Percentiles rank a stretch among this genome's conserved stretches.
Conservation (phyloP, 53 echinoderm and acorn worm species). For the Echinarachnius parma region DNA sequence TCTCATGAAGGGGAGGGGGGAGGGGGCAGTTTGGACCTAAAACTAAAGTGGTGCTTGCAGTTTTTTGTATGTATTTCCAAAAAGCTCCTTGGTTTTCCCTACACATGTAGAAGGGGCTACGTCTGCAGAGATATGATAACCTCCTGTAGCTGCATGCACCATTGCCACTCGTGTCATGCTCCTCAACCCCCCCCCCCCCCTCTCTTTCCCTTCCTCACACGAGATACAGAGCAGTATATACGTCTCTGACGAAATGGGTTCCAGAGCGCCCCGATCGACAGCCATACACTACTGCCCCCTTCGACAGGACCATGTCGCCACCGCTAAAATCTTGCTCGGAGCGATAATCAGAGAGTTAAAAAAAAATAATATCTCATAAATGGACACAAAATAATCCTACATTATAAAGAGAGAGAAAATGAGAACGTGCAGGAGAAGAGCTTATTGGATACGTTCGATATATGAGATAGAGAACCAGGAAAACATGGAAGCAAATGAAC, state of each 20-base stretch:
- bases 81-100: no score
- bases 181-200: neutral
- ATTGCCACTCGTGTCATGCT: neutral
- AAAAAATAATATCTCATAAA: slow-evolving; percentile 37
- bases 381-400: neutral
- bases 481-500: no score
- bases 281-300: neutral
- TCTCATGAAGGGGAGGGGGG: no score
- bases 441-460: no score
- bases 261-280: neutral
- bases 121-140: no score
- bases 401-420: no score
- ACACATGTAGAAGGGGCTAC: no score
- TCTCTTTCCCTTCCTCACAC: neutral
- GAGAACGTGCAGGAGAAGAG: no score
- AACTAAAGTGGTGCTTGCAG: no score
- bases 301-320: slow-evolving; percentile 15
- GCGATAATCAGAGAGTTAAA: slow-evolving; percentile 35
- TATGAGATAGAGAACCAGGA: no score
- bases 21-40: no score
- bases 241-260: neutral
- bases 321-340: slow-evolving; percentile 36
- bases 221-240: neutral
- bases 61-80: no score
- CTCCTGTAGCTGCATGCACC: neutral